Percentiles rank a stretch among this genome's conserved stretches.
Conservation (phyloP, 1,140 invertebrate genomes). For the Pogonomyrmex barbatus region DNA sequence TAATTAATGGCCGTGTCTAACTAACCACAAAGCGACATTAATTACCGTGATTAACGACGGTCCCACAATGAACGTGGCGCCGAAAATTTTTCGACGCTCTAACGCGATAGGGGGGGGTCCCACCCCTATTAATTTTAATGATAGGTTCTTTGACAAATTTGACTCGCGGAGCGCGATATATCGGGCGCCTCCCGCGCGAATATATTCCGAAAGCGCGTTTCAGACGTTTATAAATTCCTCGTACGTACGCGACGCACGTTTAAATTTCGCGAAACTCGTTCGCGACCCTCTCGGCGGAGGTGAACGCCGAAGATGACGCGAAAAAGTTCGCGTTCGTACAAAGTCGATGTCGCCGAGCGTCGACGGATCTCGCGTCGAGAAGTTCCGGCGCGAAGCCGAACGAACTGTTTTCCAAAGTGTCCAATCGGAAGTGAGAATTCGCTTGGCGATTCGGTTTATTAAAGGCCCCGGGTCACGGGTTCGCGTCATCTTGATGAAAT, state of each 20-base stretch:
- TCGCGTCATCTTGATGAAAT: slow-evolving; percentile 56
- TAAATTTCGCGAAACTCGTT: slow-evolving; percentile 38
- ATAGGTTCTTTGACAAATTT: slow-evolving; percentile 40
- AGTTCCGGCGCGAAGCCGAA: slow-evolving; percentile 13
- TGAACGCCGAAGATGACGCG: background rate
- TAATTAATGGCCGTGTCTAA: slow-evolving; percentile 57
- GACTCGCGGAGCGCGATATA: background rate
- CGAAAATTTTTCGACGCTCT: slow-evolving; percentile 34
- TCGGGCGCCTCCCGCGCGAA: background rate
- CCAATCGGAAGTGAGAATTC: slow-evolving; percentile 33
- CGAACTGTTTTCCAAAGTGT: slow-evolving; percentile 14
- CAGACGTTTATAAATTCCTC: slow-evolving; percentile 17
- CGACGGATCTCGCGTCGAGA: background rate
- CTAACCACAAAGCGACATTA: slow-evolving; percentile 60
- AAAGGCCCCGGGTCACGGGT: background rate
- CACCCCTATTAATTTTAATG: slow-evolving; percentile 22
- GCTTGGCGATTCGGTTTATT: background rate
- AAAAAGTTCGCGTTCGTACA: slow-evolving; percentile 26
- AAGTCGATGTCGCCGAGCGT: slow-evolving; percentile 5
- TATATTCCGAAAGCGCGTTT: slow-evolving; percentile 10
- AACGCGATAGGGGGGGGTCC: background rate
- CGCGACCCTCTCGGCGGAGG: slow-evolving; percentile 34
- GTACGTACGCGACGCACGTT: background rate
- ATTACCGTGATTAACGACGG: slow-evolving; percentile 52
- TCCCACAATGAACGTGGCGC: slow-evolving; percentile 7